Base-by-base conservation (phyloP, 2,113 vertebrate genomes). In the Australoheros scitulus region DNA sequence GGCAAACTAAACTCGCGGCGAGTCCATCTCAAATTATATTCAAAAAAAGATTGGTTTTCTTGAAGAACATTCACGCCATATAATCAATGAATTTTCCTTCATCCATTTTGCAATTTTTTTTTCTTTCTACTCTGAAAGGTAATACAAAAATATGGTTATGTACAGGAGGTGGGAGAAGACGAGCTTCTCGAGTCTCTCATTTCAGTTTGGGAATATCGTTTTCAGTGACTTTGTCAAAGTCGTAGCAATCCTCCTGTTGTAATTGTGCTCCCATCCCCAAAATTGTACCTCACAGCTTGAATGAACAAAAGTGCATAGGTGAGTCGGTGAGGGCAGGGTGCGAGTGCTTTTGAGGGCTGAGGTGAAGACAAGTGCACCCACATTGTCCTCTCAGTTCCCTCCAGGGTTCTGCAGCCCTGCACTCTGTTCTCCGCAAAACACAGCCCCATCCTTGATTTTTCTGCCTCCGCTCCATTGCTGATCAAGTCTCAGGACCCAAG, bases 301-400 rank as follows among this genome's bases (percentile, higher is more conserved):
- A 95, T 94, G 91, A 95, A 94, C 93, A 94, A 95, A 96, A 96
- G 96, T 96, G 96, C 96, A 96, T 96, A 95, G 95, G 94, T 95
- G 94, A 92, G 95, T 93, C 77, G 93, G 91, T 92, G 90, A 94
- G 94, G 93, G 91, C 91, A 92, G 90, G 91, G 93, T 88, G 85
- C 76, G 92, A 89, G 93, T 84, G 91, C 93, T 84, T 26, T 9
- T 52, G 88, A 90, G 90, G 85, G 89, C 76, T 11, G 83, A 89
- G 91, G 84, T 79, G 88, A 86, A 82, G 84, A 88, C 77, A 47
- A 83, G 87, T 22, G 82, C 89, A 86, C 88, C 18, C 43, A 70
- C 91, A 50, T 76, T 22, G 38, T 77, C 88, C 85, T 82, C 84
- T 86, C 83, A 81, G 76, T 88, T 85, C 90, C 86, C 90, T 85